Evolutionary conservation across 2,888 invertebrate species (phyloP), one percentile per base, ranked within the genome.

Genomic region (Papilio protenor): DNA sequence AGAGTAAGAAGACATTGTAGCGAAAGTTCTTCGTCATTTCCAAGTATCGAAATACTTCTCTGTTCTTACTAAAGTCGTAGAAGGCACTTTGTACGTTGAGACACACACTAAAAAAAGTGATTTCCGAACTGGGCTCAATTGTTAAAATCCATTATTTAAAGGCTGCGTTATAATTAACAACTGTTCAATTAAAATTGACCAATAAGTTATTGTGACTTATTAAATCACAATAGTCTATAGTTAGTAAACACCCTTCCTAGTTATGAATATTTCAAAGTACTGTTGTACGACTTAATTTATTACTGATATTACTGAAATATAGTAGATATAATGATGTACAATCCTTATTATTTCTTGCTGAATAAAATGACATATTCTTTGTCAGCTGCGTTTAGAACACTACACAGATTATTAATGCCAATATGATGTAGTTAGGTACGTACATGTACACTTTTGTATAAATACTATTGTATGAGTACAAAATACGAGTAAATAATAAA

Each of bases 161-260:
- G 33, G 5, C 33, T 33, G 33, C 55, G 55, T 55, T 55, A n/a
- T n/a, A 12, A 47, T 33, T 33, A 33, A 33, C 33, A 16, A 16
- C 49, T 6, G 52, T 52, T 52, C 21, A 59, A 11, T 23, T 59
- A 59, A 59, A 2, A 18, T 52, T 0, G 4, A 52, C 2, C 52
- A 52, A 18, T n/a, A n/a, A 55, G 4, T 16, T 49, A 49, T 49
- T 52, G 52, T 52, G 18, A 52, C 52, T 55, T 49, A 33, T 49
- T 55, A 55, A 55, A 6, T n/a, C 8, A n/a, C n/a, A 55, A 59
- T 10, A 3, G 40, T 64, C 64, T 64, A 18, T 75, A 75, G 75
- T 69, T 55, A 45, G 52, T 55, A 52, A 55, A 75, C 23, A 27
- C 55, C 75, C 69, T 55, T 75, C n/a, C n/a, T 55, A 55, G n/a